Conservation (phyloP, 2,113 vertebrate genomes). For the Grammomys dolichurus region DNA sequence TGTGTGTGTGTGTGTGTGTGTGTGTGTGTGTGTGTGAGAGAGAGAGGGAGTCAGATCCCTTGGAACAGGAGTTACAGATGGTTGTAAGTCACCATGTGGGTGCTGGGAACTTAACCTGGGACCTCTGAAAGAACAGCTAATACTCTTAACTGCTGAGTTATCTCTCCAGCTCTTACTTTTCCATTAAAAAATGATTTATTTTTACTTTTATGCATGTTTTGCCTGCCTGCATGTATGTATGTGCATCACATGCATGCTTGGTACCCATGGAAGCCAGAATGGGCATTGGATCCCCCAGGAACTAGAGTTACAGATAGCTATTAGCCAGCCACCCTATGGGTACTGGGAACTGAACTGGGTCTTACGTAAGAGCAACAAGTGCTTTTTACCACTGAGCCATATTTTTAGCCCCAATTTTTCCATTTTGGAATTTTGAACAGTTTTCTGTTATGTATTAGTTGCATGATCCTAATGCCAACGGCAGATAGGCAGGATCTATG, state of each 20-base stretch:
- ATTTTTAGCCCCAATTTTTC: not conserved
- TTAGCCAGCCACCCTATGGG: not conserved
- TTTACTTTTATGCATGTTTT: not conserved
- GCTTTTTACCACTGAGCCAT: not conserved
- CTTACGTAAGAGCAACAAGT: not conserved
- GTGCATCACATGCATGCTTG: not conserved
- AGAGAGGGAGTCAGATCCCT: not conserved
- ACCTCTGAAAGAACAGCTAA: not conserved
- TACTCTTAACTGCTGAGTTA: not conserved
- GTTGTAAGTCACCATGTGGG: not conserved
- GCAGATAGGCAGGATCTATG: not conserved
- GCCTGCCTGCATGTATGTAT: not conserved
- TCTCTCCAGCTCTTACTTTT: not conserved
- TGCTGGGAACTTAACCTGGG: not conserved
- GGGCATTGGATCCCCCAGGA: not conserved
- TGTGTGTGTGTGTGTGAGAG: too few relatives aligned
- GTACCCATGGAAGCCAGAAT: not conserved
- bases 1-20: too few relatives aligned
- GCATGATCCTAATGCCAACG: not conserved
- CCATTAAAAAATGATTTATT: not conserved
- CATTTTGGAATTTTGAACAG: not conserved
- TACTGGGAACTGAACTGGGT: not conserved
- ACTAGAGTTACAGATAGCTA: not conserved
- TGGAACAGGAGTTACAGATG: not conserved
- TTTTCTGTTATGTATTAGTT: not conserved